These are phyloP conservation scores for Pentamera pediparva DNA, from an alignment of 53 echinoderm and acorn worm species.

Conservation along the genomic window DNA sequence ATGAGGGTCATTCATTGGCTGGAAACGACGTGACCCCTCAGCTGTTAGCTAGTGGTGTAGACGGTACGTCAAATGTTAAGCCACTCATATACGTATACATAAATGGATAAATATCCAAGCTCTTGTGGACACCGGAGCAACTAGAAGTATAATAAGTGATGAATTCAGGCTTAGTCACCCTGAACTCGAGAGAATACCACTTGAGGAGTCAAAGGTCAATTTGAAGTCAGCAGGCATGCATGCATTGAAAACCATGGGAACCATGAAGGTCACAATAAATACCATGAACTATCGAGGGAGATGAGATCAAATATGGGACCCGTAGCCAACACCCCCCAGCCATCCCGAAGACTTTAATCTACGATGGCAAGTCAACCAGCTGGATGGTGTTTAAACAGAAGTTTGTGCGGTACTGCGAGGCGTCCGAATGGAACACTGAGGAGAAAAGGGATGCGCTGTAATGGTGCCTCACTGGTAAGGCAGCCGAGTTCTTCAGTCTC, in stretches of 20 bases:
- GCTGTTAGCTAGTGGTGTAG: neutral
- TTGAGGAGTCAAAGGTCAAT: neutral
- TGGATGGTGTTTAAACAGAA: slow-evolving; percentile 21
- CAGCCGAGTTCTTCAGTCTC: neutral
- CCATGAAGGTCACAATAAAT: no score
- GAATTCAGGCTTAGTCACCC: neutral
- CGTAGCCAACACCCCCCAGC: no score
- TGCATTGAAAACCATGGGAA: no score
- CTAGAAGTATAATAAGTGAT: neutral
- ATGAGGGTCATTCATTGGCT: slow-evolving; percentile 4
- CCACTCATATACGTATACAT: no score
- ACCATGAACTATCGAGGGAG: no score
- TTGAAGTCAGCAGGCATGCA: no score
- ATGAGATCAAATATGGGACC: no score
- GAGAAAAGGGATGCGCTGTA: neutral
- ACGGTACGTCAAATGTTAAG: neutral
- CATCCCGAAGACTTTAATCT: neutral
- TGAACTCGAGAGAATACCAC: neutral
- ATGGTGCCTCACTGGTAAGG: slow-evolving; percentile 19
- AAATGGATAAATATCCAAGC: neutral
- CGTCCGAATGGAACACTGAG: neutral
- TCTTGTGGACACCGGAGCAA: slow-evolving; percentile 11
- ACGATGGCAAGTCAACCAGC: neutral
- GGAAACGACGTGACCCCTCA: neutral
- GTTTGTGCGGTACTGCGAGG: slow-evolving; percentile 4